phyloP scores from a whole-genome alignment of 2,797 vertebrate species.

The Sebastes jordani region DNA sequence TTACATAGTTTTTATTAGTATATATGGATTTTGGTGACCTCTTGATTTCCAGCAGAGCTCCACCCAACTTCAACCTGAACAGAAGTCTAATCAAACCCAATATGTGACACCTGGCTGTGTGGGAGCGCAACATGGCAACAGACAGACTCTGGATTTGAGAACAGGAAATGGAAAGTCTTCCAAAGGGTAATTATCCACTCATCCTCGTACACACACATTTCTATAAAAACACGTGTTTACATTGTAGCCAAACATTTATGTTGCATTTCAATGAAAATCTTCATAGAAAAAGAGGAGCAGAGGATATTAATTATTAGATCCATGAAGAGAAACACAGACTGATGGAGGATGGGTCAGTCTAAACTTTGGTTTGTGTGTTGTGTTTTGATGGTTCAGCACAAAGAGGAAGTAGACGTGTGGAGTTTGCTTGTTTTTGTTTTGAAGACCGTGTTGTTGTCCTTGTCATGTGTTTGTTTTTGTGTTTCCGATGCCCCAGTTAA shows the following conservation, averaged over 20 bases:
- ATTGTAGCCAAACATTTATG: neutral
- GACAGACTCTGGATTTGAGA: neutral
- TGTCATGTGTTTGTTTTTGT: slow-evolving; percentile 55
- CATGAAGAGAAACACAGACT: neutral
- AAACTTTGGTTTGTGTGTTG: slow-evolving; percentile 11
- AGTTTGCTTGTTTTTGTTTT: slow-evolving; percentile 36
- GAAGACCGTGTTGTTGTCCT: slow-evolving; percentile 39
- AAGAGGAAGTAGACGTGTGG: slow-evolving; percentile 39
- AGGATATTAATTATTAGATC: slow-evolving; percentile 33
- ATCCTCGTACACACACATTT: neutral
- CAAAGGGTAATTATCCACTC: neutral
- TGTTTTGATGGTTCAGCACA: slow-evolving; percentile 55
- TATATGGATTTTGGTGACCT: too few relatives aligned
- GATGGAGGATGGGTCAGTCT: slow-evolving; percentile 20
- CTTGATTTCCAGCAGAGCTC: too few relatives aligned
- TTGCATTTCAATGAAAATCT: neutral
- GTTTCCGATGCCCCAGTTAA: slow-evolving; percentile 63
- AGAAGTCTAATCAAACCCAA: too few relatives aligned
- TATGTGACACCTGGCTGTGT: too few relatives aligned
- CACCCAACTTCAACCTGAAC: neutral
- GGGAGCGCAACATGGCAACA: rapidly evolving
- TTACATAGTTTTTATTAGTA: too few relatives aligned
- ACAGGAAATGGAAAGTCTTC: slow-evolving; percentile 1
- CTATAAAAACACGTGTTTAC: neutral
- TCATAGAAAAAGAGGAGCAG: neutral